Evolutionary conservation across 2,888 invertebrate species (phyloP), one percentile per base, ranked within the genome.

Genomic region (Drosophila fulvimacula): DNA sequence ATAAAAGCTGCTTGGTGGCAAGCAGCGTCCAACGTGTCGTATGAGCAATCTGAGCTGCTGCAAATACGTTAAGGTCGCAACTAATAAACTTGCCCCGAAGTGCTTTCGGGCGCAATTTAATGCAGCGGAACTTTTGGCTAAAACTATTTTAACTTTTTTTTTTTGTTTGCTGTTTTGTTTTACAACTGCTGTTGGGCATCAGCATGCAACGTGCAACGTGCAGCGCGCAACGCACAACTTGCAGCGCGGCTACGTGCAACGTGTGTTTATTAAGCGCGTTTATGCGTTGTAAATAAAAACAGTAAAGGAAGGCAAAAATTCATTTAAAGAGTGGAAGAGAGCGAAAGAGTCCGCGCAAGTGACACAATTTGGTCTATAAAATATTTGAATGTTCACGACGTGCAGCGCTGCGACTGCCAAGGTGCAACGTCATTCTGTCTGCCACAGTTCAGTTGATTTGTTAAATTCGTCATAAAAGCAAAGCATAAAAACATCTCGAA

Each of bases 191-290:
- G 24, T 52, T 19, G 44, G 27, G 48, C 56, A 42, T 39, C 34
- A n/a, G 13, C 42, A 48, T 51, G 44, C 61, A 60, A 51, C 39
- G 42, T 59, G 63, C 73, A 73, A 66, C 72, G 69, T 65, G 73
- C 64, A 69, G n/a, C 44, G 24, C n/a, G 73, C 49, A 27, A 69
- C 70, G 73, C 60, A 61, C 74, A 63, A 65, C 70, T 64, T 67
- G 73, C 66, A 70, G 69, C 72, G 36, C 42, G 70, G 70, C 42
- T 48, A 68, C 77, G 62, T 76, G 82, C 72, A 69, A 72, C 75
- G 65, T 71, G 84, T 79, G 82, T 83, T 83, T 87, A 86, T 86
- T 82, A 87, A 85, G 82, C 82, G 80, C 76, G 75, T 87, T 83
- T 87, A 82, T 82, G 87, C 75, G 80, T 69, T 80, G 78, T 79